Percentiles rank a stretch among this genome's conserved stretches.
Evolutionary conservation across 2,113 vertebrate species (phyloP).

Genomic region (Amphiprion percula): DNA sequence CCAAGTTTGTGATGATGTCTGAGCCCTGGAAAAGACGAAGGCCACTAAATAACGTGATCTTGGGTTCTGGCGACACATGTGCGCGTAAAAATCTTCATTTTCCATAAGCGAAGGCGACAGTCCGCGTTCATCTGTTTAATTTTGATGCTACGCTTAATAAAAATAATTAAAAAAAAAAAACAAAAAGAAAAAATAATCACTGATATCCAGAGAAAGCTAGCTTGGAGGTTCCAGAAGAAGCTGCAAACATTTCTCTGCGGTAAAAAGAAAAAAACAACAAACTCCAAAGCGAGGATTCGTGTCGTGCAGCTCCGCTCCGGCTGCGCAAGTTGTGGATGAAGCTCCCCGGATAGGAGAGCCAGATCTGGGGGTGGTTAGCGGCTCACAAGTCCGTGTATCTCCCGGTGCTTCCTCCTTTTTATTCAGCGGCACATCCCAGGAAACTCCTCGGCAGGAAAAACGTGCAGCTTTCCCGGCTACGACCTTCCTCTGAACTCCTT

Average conservation of each 20-base stretch:
- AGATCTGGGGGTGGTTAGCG: too few relatives aligned
- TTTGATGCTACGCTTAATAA: constrained; percentile 18
- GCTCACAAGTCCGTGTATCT: constrained; percentile 6
- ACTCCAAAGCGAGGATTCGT: not conserved
- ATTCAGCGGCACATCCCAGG: constrained; percentile 71
- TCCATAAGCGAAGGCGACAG: constrained; percentile 74
- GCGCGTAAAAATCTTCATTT: constrained; percentile 78
- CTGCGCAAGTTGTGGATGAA: constrained; percentile 23
- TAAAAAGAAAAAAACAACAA: constrained; percentile 2
- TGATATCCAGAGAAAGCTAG: constrained; percentile 49
- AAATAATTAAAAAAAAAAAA: constrained; percentile 4
- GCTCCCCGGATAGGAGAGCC: too few relatives aligned
- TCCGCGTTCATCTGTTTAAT: constrained; percentile 76
- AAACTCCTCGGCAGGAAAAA: constrained; percentile 73
- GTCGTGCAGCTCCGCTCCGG: too few relatives aligned
- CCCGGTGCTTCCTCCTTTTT: constrained; percentile 1
- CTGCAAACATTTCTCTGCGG: constrained; percentile 63
- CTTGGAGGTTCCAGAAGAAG: constrained; percentile 58
- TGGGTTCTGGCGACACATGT: constrained; percentile 75
- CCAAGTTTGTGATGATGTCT: constrained; percentile 32
- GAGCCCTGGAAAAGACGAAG: constrained; percentile 43
- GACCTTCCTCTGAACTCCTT: constrained; percentile 83
- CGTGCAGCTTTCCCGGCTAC: constrained; percentile 67
- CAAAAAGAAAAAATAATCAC: constrained; percentile 6
- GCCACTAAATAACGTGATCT: constrained; percentile 82